Evolutionary conservation across 30 jellyfish, hydroid and myxozoan species (phyloP).

Genomic region (Hydractinia echinata): DNA sequence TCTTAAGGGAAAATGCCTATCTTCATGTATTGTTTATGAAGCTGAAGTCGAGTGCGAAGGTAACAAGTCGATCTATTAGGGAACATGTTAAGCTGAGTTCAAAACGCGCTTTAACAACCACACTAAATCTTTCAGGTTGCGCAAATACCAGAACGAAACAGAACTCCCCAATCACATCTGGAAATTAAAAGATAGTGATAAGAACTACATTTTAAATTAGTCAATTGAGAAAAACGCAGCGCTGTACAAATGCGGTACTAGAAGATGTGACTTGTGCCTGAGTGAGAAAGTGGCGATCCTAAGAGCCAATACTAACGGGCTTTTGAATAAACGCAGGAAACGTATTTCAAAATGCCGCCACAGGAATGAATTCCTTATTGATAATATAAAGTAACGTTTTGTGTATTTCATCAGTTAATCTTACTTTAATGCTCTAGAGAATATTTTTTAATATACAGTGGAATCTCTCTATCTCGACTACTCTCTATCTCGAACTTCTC

Average conservation of each 20-base stretch:
- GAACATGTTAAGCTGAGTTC: background rate
- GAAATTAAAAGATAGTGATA: conserved; percentile 8
- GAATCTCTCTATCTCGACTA: too few relatives aligned
- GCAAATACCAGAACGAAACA: background rate
- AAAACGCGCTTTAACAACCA: background rate
- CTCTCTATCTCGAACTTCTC: too few relatives aligned
- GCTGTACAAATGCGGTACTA: conserved; percentile 10
- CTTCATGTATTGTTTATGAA: background rate
- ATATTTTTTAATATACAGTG: background rate
- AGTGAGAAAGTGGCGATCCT: conserved; percentile 19
- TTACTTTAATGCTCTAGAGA: background rate
- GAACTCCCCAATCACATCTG: conserved; percentile 14
- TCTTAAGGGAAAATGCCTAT: background rate
- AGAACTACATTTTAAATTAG: background rate
- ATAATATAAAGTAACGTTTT: too few relatives aligned
- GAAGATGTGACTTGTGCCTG: conserved; percentile 27
- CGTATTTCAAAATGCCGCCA: conserved; percentile 9
- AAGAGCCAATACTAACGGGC: conserved; percentile 15
- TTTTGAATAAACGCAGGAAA: conserved; percentile 15
- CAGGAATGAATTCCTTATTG: background rate
- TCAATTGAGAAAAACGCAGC: background rate
- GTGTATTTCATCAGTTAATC: background rate
- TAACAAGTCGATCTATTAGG: background rate
- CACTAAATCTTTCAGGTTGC: background rate
- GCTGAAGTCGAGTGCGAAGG: background rate